phyloP scores from a whole-genome alignment of 2,797 vertebrate genomes.

The Sebastes steindachneri region DNA sequence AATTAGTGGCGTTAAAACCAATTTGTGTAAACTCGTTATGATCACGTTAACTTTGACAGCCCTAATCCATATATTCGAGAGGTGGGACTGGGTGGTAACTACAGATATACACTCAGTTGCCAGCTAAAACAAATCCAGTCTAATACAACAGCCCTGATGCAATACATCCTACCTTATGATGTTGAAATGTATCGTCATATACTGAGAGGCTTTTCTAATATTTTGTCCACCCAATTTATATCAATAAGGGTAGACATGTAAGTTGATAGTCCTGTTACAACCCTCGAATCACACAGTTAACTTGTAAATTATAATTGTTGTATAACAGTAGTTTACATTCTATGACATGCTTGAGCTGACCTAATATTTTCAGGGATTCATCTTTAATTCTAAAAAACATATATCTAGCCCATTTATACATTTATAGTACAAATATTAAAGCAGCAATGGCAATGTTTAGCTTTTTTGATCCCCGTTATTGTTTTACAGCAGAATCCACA shows the following conservation, averaged over 20 bases:
- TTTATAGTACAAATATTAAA: not conserved
- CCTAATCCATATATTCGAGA: no score
- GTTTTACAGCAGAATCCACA: not conserved
- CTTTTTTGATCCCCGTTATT: not conserved
- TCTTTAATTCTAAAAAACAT: not conserved
- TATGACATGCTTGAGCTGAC: not conserved
- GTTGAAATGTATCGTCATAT: not conserved
- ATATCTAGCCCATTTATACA: not conserved
- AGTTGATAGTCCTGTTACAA: not conserved
- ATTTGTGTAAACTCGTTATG: no score
- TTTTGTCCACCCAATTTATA: not conserved
- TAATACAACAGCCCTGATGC: not conserved
- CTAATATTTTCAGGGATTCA: not conserved
- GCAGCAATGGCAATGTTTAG: not conserved
- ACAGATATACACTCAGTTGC: no score
- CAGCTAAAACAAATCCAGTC: not conserved
- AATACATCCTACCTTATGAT: not conserved
- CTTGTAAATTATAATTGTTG: not conserved
- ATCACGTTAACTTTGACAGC: no score
- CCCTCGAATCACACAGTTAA: not conserved
- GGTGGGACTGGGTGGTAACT: no score
- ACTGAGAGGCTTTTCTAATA: not conserved
- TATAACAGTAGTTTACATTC: not conserved
- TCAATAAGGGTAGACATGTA: not conserved
- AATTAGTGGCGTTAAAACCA: rapidly evolving